A percentile compares a stretch with the other conserved stretches of the same genome.
Evolutionary conservation across 2,113 vertebrate species (phyloP).

Genomic region (Aspiorhynchus laticeps): DNA sequence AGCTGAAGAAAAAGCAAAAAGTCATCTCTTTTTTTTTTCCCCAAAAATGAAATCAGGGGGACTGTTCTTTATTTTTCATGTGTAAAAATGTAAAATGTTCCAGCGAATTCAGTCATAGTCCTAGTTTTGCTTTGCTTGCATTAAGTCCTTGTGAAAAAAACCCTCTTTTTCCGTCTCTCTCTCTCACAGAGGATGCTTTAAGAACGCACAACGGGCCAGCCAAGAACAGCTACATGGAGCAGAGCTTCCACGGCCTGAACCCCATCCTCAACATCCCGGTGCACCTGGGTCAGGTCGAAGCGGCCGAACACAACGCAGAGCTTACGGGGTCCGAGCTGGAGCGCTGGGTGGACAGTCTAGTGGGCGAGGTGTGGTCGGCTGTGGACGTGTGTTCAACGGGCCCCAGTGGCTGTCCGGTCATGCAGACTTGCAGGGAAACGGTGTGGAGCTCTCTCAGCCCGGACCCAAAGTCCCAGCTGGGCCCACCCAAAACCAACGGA

Average conservation of each 20-base stretch:
- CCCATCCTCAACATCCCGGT: conserved; percentile 90
- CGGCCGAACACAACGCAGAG: conserved; percentile 84
- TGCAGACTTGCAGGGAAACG: conserved; percentile 90
- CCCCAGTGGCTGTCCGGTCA: conserved; percentile 84
- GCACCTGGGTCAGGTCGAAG: conserved; percentile 81
- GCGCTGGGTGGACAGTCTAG: conserved; percentile 88
- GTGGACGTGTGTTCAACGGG: conserved; percentile 85
- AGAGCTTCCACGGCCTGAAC: conserved; percentile 97
- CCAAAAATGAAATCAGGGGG: background rate
- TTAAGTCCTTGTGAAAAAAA: background rate
- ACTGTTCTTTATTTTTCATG: background rate
- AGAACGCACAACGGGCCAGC: conserved; percentile 87
- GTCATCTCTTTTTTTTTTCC: background rate
- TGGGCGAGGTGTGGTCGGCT: conserved; percentile 85
- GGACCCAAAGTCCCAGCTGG: conserved; percentile 93
- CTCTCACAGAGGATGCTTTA: conserved; percentile 84
- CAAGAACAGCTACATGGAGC: conserved; percentile 98
- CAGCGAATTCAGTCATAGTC: background rate
- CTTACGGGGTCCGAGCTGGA: conserved; percentile 82
- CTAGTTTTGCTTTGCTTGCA: conserved; percentile 8
- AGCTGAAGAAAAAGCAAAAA: background rate
- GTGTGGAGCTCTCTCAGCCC: conserved; percentile 96
- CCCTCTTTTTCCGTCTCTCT: background rate
- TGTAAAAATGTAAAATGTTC: background rate
- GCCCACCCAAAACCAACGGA: conserved; percentile 82